These are phyloP conservation scores for Diorhabda sublineata DNA, from an alignment of 1,140 invertebrate genomes.

Conservation along the genomic window DNA sequence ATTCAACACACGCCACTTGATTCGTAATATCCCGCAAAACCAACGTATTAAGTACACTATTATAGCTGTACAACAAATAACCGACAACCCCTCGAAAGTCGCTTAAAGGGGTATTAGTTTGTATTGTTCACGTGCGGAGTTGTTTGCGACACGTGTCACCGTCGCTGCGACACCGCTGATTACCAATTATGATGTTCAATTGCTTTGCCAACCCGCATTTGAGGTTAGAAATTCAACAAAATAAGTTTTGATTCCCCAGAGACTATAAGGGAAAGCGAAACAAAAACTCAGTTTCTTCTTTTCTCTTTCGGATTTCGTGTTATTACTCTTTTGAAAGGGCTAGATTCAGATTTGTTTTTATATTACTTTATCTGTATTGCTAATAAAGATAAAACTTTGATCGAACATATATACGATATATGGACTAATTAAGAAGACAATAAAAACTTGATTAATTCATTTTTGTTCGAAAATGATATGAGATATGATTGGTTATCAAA, in stretches of 20 bases:
- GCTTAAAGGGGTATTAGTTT: conserved; percentile 25
- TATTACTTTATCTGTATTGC: background rate
- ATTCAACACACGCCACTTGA: background rate
- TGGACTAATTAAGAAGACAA: background rate
- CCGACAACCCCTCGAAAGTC: conserved; percentile 1
- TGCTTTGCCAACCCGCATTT: conserved; percentile 29
- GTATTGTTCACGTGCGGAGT: conserved; percentile 36
- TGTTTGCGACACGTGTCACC: conserved; percentile 38
- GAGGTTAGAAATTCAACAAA: conserved; percentile 32
- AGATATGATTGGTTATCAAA: too few relatives aligned
- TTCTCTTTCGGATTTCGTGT: background rate
- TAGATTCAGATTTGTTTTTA: background rate
- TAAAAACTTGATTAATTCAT: background rate
- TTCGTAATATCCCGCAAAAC: conserved; percentile 7
- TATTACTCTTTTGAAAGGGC: background rate
- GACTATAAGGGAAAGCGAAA: conserved; percentile 4
- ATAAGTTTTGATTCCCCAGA: conserved; percentile 30
- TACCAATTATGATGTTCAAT: conserved; percentile 41
- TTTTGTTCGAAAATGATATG: background rate
- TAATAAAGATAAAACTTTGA: too few relatives aligned
- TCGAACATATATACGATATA: background rate
- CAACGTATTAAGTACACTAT: conserved; percentile 4
- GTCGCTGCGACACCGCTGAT: conserved; percentile 34
- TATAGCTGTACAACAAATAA: conserved; percentile 13
- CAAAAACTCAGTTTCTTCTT: background rate